Percentiles rank a stretch among this genome's conserved stretches.
Evolutionary conservation across 2,888 invertebrate genomes (phyloP).

Genomic region (Globia sparganii): DNA sequence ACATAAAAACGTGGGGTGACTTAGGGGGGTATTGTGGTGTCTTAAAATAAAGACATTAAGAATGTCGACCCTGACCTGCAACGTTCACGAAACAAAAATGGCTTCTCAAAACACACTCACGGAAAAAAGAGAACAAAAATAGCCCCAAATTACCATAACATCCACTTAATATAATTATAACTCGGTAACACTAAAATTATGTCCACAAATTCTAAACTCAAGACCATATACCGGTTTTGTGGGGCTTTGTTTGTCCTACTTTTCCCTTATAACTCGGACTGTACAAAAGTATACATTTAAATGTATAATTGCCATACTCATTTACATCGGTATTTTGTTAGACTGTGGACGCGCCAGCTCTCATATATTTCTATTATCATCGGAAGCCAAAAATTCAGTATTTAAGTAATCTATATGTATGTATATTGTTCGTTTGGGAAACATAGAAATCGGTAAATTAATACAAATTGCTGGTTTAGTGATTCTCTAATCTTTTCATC

Average conservation of each 20-base stretch:
- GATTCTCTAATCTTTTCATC: conserved; percentile 41
- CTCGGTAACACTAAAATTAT: conserved; percentile 31
- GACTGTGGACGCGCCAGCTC: conserved; percentile 31
- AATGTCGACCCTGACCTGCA: conserved; percentile 34
- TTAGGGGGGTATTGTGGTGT: conserved; percentile 31
- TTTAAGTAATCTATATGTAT: conserved; percentile 50
- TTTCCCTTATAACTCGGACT: conserved; percentile 39
- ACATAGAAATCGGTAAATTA: conserved; percentile 45
- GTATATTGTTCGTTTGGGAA: conserved; percentile 11
- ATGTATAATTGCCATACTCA: conserved; percentile 76
- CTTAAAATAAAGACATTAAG: conserved; percentile 55
- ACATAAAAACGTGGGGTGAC: conserved; percentile 44
- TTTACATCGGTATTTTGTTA: conserved; percentile 81
- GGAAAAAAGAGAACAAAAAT: conserved; percentile 1
- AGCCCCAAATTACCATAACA: conserved; percentile 17
- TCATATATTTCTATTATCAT: conserved; percentile 44
- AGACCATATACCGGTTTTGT: conserved; percentile 35
- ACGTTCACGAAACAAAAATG: conserved; percentile 14
- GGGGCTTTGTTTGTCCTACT: conserved; percentile 35
- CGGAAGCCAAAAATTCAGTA: conserved; percentile 38
- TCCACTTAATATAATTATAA: conserved; percentile 21
- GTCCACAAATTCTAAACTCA: conserved; percentile 28
- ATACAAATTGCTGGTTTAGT: conserved; percentile 55
- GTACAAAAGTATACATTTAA: conserved; percentile 74
- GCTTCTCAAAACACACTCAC: background rate